Evolutionary conservation across 2,888 invertebrate genomes (phyloP).

Genomic region (Lapara coniferarum): DNA sequence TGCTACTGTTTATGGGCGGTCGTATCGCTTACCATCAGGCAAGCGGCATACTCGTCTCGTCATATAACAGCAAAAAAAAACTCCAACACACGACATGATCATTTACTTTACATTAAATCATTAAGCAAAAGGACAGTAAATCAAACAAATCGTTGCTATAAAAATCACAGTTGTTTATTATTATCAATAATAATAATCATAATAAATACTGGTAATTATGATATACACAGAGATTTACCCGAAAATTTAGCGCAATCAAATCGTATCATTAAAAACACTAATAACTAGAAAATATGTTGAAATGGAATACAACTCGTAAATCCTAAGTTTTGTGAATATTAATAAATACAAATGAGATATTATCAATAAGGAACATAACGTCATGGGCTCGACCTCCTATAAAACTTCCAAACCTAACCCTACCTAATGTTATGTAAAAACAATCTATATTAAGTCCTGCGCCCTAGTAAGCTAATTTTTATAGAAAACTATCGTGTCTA

Average conservation of each 20-base stretch:
- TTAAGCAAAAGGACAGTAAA: slow-evolving; percentile 23
- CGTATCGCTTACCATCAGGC: too few species aligned
- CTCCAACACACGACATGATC: too few species aligned
- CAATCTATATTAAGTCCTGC: slow-evolving; percentile 66
- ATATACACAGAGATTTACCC: slow-evolving; percentile 79
- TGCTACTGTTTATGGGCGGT: too few species aligned
- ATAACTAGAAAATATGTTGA: slow-evolving; percentile 29
- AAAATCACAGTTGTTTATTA: slow-evolving; percentile 84
- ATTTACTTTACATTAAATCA: not conserved
- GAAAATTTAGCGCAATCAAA: slow-evolving; percentile 75
- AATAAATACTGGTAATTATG: slow-evolving; percentile 81
- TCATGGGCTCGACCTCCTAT: slow-evolving; percentile 81
- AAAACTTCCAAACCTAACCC: slow-evolving; percentile 68
- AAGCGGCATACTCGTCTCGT: too few species aligned
- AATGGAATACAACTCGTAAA: slow-evolving; percentile 24
- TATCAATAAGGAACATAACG: slow-evolving; percentile 72
- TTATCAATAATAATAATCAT: slow-evolving; percentile 49
- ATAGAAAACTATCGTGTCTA: slow-evolving; percentile 64
- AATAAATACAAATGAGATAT: slow-evolving; percentile 39
- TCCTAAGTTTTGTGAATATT: slow-evolving; percentile 38
- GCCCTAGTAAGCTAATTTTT: slow-evolving; percentile 74
- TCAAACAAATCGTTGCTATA: slow-evolving; percentile 54
- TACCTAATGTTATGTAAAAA: slow-evolving; percentile 61
- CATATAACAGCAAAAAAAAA: too few species aligned
- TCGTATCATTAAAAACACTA: slow-evolving; percentile 48